Conservation (phyloP, 2,888 invertebrate species). For the Pantelozetes paolii region DNA sequence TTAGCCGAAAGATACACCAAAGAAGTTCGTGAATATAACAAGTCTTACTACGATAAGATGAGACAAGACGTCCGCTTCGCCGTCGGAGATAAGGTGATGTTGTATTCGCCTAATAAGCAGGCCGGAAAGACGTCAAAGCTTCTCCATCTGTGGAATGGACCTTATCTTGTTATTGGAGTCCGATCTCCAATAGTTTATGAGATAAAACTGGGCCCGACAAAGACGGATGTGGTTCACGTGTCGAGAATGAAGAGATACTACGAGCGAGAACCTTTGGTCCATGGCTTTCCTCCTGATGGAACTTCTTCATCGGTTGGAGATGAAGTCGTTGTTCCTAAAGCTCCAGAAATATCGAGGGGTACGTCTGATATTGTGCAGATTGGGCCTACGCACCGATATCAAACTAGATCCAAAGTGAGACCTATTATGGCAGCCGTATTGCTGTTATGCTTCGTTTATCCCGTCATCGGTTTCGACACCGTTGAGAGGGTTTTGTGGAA, state of each 20-base stretch:
- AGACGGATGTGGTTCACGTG: background rate
- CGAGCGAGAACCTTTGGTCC: background rate
- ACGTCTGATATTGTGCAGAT: no score
- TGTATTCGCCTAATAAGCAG: background rate
- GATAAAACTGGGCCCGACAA: background rate
- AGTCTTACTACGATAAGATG: background rate
- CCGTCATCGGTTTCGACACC: no score
- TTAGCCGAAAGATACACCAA: background rate
- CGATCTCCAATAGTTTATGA: background rate
- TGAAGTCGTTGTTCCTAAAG: no score
- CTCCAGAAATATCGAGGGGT: no score
- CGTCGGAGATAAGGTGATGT: background rate
- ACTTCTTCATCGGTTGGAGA: background rate
- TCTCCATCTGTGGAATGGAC: background rate
- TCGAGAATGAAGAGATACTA: background rate
- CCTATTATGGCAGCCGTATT: no score
- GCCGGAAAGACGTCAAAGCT: background rate
- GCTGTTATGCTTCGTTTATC: no score
- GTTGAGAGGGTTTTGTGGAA: no score
- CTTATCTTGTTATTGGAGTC: background rate
- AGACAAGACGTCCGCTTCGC: background rate
- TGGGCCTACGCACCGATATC: no score
- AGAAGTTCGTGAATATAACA: background rate
- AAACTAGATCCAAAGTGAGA: no score
- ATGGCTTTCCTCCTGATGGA: background rate